Conservation (phyloP, 2,888 invertebrate species). For the Oeneis ivallda region DNA sequence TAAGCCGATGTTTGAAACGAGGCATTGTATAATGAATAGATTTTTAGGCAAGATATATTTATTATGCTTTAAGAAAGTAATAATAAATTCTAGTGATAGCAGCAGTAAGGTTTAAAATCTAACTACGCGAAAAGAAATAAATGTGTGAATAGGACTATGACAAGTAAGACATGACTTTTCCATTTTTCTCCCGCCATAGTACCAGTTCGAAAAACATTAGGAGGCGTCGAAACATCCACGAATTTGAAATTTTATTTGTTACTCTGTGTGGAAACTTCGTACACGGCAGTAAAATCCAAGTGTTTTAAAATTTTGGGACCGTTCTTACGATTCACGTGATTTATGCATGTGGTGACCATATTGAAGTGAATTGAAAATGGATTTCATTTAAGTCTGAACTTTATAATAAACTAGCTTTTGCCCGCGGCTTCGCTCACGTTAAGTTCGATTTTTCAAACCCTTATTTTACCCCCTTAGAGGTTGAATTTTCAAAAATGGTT, state of each 20-base stretch:
- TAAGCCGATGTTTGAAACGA: conserved; percentile 19
- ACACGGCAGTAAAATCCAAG: conserved; percentile 41
- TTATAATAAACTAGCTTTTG: too few relatives aligned
- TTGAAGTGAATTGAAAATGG: neutral
- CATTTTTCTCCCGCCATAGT: conserved; percentile 54
- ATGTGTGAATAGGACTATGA: conserved; percentile 36
- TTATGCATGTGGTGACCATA: conserved; percentile 40
- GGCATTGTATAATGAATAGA: conserved; percentile 31
- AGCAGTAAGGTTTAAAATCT: conserved; percentile 16
- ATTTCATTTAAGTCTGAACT: too few relatives aligned
- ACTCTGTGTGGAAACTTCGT: conserved; percentile 49
- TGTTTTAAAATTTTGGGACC: conserved; percentile 53
- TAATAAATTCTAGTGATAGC: too few relatives aligned
- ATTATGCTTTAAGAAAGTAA: too few relatives aligned
- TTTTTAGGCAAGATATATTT: conserved; percentile 27
- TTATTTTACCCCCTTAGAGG: too few relatives aligned
- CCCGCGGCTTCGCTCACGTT: too few relatives aligned
- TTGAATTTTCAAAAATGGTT: too few relatives aligned
- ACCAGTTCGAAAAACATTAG: conserved; percentile 34
- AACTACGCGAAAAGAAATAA: neutral
- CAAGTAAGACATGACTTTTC: conserved; percentile 61
- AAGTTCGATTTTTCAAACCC: too few relatives aligned
- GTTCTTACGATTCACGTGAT: conserved; percentile 51
- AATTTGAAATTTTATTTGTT: conserved; percentile 56
- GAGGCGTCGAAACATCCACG: conserved; percentile 54